Evolutionary conservation across 1,140 invertebrate species (phyloP), one percentile per base, ranked within the genome.

Genomic region (Kradibia gibbosae): DNA sequence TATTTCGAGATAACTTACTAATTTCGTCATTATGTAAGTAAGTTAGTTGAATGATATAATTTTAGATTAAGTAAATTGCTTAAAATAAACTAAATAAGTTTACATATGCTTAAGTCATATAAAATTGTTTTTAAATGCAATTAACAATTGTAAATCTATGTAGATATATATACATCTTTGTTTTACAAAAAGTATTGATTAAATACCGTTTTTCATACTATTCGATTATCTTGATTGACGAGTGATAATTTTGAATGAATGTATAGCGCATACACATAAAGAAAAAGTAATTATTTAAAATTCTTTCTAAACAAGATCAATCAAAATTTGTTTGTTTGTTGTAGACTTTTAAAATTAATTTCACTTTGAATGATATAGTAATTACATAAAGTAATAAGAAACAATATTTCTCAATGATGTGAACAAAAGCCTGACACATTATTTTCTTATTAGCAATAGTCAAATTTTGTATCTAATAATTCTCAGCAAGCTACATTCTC

Each of bases 311-410:
- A 67, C 36, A 36, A n/a, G 2, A 39, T 4, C 34, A 39, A 67
- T 39, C 8, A 20, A 17, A 39, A 67, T n/a, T 67, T 39, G 20
- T 20, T 0, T 67, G 34, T 39, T 22, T 39, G 20, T 39, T 36
- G 39, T 17, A 39, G 39, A 67, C 20, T 36, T 67, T 34, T 39
- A 39, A 67, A 39, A 67, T 67, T 67, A n/a, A 67, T 67, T 67
- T 67, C 62, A 39, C 62, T 67, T 67, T 67, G 62, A 67, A 39
- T 39, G 5, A 39, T 15, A 22, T 10, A 36, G n/a, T 67, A 39
- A 67, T 67, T 67, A 67, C 34, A 67, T 20, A 13, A 34, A 8
- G 36, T 22, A 11, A 34, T 36, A 22, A 31, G 22, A 36, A 65
- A 65, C 62, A 65, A 8, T 36, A 36, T 36, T 17, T 17, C 62